Conservation (phyloP, 1,140 invertebrate species). For the Hycleus phaleratus region DNA sequence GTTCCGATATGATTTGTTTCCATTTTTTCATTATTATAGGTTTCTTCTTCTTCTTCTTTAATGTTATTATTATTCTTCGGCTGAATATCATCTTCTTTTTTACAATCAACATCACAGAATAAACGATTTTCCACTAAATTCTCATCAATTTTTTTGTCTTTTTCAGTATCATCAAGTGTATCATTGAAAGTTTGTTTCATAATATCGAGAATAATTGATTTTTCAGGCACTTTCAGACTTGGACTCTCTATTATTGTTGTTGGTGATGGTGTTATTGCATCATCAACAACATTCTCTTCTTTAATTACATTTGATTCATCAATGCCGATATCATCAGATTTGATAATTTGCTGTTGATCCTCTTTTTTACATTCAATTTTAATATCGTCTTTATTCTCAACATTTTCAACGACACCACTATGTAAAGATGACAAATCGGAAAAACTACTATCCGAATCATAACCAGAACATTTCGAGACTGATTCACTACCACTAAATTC, state of each 20-base stretch:
- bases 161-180: constrained; percentile 11
- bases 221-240: constrained; percentile 40
- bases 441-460: constrained; percentile 55
- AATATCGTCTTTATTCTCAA: constrained; percentile 37
- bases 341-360: not conserved
- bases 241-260: constrained; percentile 33
- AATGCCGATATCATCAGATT: constrained; percentile 10
- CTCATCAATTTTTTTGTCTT: not conserved
- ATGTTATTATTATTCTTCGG: not conserved
- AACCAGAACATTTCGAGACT: constrained; percentile 45
- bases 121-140: not conserved
- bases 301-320: constrained; percentile 7
- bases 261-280: not conserved
- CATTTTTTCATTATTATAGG: not conserved
- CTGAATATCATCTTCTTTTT: not conserved
- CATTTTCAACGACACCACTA: constrained; percentile 36
- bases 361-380: constrained; percentile 13
- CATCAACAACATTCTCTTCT: constrained; percentile 35
- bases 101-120: no score
- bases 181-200: constrained; percentile 44
- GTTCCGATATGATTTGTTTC: not conserved
- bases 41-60: not conserved
- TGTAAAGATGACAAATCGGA: constrained; percentile 44
- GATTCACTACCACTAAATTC: constrained; percentile 49
- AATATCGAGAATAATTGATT: constrained; percentile 39